These are phyloP conservation scores for Yponomeuta plumbellus DNA, from an alignment of 2,888 invertebrate species.

Conservation along the genomic window DNA sequence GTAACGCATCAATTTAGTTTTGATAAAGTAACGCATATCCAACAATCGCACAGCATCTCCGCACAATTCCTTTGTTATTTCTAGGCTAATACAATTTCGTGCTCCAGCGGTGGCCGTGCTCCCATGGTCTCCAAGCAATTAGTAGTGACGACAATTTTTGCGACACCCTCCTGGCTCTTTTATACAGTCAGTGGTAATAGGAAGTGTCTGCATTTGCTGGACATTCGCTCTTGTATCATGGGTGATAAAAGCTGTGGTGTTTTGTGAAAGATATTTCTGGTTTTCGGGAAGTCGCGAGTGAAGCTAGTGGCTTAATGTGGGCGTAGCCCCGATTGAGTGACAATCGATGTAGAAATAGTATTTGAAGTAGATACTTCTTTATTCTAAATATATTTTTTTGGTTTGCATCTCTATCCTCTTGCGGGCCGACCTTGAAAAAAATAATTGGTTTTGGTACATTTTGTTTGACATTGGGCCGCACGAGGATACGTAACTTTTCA, in stretches of 20 bases:
- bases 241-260: too few relatives aligned
- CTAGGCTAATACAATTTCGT: conserved; percentile 66
- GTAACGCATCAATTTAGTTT: too few relatives aligned
- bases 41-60: not conserved
- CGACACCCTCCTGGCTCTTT: conserved; percentile 32
- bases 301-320: not conserved
- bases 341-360: not conserved
- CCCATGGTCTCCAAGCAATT: conserved; percentile 70
- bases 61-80: conserved; percentile 39
- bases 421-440: too few relatives aligned
- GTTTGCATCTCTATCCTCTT: too few relatives aligned
- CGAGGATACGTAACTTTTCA: too few relatives aligned
- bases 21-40: not conserved
- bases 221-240: too few relatives aligned
- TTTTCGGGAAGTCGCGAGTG: too few relatives aligned
- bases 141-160: conserved; percentile 63
- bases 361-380: not conserved
- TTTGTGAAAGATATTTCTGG: too few relatives aligned
- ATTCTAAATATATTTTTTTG: too few relatives aligned
- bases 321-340: not conserved
- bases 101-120: conserved; percentile 54
- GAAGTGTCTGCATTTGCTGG: not conserved
- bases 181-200: not conserved
- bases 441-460: too few relatives aligned
- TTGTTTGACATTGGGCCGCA: too few relatives aligned